Conservation (phyloP, 2,113 vertebrate genomes). For the Bettongia penicillata region DNA sequence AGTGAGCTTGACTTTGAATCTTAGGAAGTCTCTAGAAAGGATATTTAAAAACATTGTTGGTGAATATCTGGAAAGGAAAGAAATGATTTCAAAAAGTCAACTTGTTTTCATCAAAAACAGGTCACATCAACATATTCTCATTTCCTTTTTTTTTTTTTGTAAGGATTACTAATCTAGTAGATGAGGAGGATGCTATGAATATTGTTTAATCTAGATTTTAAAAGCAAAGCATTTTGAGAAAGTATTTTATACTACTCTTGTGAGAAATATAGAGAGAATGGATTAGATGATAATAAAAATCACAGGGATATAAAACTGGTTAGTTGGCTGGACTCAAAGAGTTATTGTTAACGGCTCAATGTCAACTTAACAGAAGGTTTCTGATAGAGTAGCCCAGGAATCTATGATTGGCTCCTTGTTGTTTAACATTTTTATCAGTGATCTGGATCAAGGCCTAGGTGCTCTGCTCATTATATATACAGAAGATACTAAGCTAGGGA, state of each 20-base stretch:
- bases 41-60: neutral
- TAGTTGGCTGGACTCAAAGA: neutral
- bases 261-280: neutral
- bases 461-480: neutral
- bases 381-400: neutral
- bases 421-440: neutral
- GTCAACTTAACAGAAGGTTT: neutral
- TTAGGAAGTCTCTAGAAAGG: neutral
- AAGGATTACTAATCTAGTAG: neutral
- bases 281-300: neutral
- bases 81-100: neutral
- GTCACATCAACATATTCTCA: neutral
- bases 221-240: neutral
- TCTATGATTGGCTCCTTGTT: neutral
- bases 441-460: neutral
- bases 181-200: neutral
- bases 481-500: neutral
- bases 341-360: neutral
- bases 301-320: neutral
- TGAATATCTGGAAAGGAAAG: conserved; percentile 57
- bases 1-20: neutral
- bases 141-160: neutral
- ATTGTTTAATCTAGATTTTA: neutral
- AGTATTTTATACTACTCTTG: neutral
- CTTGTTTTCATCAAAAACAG: neutral